Evolutionary conservation across 2,113 vertebrate species (phyloP).

Genomic region (Hydropotes inermis): DNA sequence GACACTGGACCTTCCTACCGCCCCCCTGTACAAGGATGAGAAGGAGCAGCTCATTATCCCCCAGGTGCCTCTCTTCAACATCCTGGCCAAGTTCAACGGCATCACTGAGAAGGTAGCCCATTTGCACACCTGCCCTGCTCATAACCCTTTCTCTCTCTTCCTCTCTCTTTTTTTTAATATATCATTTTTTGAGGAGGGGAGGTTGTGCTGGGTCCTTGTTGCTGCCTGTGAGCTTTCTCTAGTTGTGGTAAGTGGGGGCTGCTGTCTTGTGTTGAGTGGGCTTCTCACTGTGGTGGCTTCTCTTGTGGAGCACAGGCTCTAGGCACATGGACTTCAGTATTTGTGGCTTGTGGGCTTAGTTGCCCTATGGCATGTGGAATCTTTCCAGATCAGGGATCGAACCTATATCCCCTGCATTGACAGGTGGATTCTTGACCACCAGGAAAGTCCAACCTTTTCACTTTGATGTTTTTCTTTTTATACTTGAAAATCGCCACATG

Average conservation of each 20-base stretch:
- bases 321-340: not conserved
- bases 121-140: not conserved
- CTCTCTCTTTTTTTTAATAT: not conserved
- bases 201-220: not conserved
- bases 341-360: not conserved
- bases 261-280: rapidly evolving
- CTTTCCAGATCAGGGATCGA: not conserved
- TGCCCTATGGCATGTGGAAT: not conserved
- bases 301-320: not conserved
- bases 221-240: not conserved
- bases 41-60: conserved; percentile 99
- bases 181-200: not conserved
- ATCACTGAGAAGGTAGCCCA: conserved; percentile 91
- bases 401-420: not conserved
- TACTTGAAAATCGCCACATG: not conserved
- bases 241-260: not conserved
- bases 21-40: conserved; percentile 97
- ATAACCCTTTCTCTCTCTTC: not conserved
- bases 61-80: conserved; percentile 98
- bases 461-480: not conserved
- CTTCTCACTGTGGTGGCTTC: not conserved
- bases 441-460: not conserved
- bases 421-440: not conserved
- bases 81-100: conserved; percentile 96
- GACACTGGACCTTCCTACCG: conserved; percentile 95